These are phyloP conservation scores for Zaprionus lineosus DNA, from an alignment of 2,888 invertebrate genomes.

Conservation along the genomic window DNA sequence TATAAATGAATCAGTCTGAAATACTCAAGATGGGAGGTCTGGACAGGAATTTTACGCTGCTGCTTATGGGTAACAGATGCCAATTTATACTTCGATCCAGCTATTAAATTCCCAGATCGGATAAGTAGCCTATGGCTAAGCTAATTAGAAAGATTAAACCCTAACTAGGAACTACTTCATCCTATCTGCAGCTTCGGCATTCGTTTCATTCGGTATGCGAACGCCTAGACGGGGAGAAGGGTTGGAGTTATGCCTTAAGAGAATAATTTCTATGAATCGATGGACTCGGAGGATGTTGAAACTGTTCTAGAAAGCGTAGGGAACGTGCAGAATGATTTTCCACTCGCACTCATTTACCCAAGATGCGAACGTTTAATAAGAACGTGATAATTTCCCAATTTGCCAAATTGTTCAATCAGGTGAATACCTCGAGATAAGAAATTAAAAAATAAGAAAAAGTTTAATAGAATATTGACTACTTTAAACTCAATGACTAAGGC, in stretches of 20 bases:
- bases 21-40: too few relatives aligned
- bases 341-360: too few relatives aligned
- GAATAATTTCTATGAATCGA: slow-evolving; percentile 63
- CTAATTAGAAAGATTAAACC: too few relatives aligned
- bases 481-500: too few relatives aligned
- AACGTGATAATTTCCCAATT: too few relatives aligned
- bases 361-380: too few relatives aligned
- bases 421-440: too few relatives aligned
- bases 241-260: slow-evolving; percentile 66
- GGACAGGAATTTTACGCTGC: slow-evolving; percentile 39
- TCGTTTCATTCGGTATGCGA: slow-evolving; percentile 49
- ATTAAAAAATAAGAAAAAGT: too few relatives aligned
- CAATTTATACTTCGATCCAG: slow-evolving; percentile 40
- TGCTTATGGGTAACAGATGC: slow-evolving; percentile 18
- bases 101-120: slow-evolving; percentile 48
- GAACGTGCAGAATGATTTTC: slow-evolving; percentile 32
- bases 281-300: slow-evolving; percentile 58
- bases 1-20: too few relatives aligned
- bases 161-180: too few relatives aligned
- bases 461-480: too few relatives aligned
- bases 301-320: slow-evolving; percentile 37
- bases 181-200: slow-evolving; percentile 29
- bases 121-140: neutral
- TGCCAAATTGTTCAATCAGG: too few relatives aligned
- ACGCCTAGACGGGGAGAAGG: slow-evolving; percentile 68